These are phyloP conservation scores for Zophobas atratus DNA, from an alignment of 1,140 invertebrate species.

Conservation along the genomic window DNA sequence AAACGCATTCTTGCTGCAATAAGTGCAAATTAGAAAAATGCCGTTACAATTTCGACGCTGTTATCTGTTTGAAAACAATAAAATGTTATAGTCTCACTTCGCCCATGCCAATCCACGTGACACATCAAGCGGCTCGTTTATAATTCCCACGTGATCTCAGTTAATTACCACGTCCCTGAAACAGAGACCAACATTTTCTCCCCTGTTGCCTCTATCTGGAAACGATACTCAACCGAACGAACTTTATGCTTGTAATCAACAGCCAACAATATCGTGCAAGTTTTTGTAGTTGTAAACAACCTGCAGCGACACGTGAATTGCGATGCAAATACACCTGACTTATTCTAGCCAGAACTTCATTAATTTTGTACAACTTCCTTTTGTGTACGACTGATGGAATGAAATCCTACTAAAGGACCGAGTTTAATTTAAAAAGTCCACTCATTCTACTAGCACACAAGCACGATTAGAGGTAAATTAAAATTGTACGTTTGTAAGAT, in stretches of 20 bases:
- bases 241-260: conserved; percentile 41
- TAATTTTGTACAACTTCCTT: conserved; percentile 41
- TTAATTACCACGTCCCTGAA: conserved; percentile 39
- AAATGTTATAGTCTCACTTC: conserved; percentile 12
- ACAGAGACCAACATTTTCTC: conserved; percentile 42
- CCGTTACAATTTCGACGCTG: background rate
- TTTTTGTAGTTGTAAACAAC: conserved; percentile 17
- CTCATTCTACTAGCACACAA: conserved; percentile 2
- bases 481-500: conserved; percentile 22
- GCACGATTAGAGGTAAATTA: conserved; percentile 29
- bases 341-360: conserved; percentile 31
- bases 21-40: background rate
- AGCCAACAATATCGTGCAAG: conserved; percentile 32
- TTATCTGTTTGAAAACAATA: conserved; percentile 19
- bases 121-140: conserved; percentile 28
- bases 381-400: conserved; percentile 28
- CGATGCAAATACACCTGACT: conserved; percentile 22
- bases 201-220: conserved; percentile 31
- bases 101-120: conserved; percentile 41
- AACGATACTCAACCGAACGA: conserved; percentile 35
- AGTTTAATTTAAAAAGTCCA: conserved; percentile 25
- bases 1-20: too few species aligned
- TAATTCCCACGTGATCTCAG: conserved; percentile 40
- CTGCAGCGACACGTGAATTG: conserved; percentile 19
- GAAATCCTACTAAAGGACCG: conserved; percentile 31